A percentile compares a stretch with the other conserved stretches of the same genome.
Evolutionary conservation across 2,113 vertebrate genomes (phyloP).

Genomic region (Anguilla rostrata): DNA sequence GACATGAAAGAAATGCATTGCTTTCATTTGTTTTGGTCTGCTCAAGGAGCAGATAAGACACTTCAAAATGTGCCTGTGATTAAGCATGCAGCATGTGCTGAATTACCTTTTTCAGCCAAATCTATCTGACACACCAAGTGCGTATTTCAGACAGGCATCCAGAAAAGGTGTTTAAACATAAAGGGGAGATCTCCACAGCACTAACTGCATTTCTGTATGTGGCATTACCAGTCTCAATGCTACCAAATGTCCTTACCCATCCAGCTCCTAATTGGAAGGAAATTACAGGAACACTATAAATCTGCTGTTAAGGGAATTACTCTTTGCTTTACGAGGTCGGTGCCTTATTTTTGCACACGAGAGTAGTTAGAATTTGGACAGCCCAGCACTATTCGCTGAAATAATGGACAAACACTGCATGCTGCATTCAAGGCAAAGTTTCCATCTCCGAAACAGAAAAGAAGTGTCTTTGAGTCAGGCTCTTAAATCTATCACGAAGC

Average conservation of each 20-base stretch:
- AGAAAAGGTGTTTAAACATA: slow-evolving; percentile 16
- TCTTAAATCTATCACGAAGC: slow-evolving; percentile 53
- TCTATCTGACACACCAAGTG: not conserved
- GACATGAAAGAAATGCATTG: slow-evolving; percentile 4
- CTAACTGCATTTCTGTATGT: slow-evolving; percentile 31
- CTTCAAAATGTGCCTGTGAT: not conserved
- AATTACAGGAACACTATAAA: slow-evolving; percentile 54
- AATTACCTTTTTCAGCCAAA: not conserved
- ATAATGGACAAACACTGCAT: slow-evolving; percentile 48
- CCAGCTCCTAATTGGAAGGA: slow-evolving; percentile 48
- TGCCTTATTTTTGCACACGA: slow-evolving; percentile 43
- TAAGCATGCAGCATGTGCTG: not conserved
- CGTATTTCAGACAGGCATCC: not conserved
- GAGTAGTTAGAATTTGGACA: slow-evolving; percentile 35
- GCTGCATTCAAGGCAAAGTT: slow-evolving; percentile 35
- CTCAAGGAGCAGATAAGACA: not conserved
- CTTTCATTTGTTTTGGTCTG: not conserved
- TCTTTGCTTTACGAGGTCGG: slow-evolving; percentile 47
- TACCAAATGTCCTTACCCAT: slow-evolving; percentile 32
- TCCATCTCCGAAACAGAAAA: slow-evolving; percentile 30
- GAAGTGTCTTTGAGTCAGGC: slow-evolving; percentile 45
- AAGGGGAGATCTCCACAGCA: slow-evolving; percentile 40
- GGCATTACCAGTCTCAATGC: slow-evolving; percentile 41
- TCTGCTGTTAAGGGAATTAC: slow-evolving; percentile 52
- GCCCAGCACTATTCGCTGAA: slow-evolving; percentile 31